Conservation (phyloP, 2,888 invertebrate species). For the Pristionchus entomophagus region DNA sequence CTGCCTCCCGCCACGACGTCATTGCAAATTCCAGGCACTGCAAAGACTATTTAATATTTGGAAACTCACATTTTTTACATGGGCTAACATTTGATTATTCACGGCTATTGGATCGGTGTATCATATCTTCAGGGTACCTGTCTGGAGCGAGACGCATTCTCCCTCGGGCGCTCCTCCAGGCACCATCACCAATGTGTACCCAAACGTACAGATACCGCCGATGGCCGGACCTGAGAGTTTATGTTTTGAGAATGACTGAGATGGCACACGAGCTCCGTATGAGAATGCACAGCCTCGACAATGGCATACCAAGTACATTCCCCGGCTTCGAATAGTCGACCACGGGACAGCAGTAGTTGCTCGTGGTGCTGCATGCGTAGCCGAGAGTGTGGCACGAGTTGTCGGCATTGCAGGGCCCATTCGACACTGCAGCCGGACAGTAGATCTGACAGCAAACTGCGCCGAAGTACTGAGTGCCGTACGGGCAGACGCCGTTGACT, state of each 20-base stretch:
- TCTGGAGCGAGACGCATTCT: slow-evolving; percentile 60
- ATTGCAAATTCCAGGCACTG: too few species aligned
- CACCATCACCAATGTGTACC: slow-evolving; percentile 60
- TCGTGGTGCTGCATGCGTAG: slow-evolving; percentile 64
- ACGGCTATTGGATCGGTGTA: too few species aligned
- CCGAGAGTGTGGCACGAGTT: slow-evolving; percentile 54
- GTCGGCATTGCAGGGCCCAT: slow-evolving; percentile 53
- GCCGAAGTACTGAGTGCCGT: slow-evolving; percentile 69
- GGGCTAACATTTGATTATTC: too few species aligned
- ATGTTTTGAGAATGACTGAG: background rate
- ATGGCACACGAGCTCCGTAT: background rate
- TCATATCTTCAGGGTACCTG: too few species aligned
- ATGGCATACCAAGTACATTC: slow-evolving; percentile 50
- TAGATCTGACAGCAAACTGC: slow-evolving; percentile 70
- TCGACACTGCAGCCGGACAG: slow-evolving; percentile 50
- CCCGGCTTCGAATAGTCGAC: slow-evolving; percentile 52
- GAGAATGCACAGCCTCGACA: background rate
- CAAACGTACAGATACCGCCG: slow-evolving; percentile 64
- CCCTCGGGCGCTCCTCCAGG: slow-evolving; percentile 57
- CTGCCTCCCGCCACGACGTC: too few species aligned
- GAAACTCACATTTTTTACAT: too few species aligned
- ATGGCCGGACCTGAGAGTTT: slow-evolving; percentile 56
- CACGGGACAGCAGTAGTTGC: slow-evolving; percentile 63
- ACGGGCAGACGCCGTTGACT: slow-evolving; percentile 63
- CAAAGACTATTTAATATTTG: too few species aligned